A percentile compares a stretch with the other conserved stretches of the same genome.
Conservation (phyloP, 2,113 vertebrate species). For the Malurus cyaneus region DNA sequence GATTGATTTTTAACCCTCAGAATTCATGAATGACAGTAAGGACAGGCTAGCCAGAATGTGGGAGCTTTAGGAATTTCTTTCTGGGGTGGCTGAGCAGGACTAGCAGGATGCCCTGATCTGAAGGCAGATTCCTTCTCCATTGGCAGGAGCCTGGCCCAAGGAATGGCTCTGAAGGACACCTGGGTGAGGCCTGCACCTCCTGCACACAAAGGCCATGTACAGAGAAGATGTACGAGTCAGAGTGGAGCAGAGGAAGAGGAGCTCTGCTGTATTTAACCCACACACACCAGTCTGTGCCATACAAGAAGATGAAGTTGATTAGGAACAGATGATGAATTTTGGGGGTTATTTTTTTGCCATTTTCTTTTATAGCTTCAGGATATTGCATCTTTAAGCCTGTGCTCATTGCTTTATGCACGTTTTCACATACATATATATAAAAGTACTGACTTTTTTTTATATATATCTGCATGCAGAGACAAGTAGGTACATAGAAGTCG, state of each 20-base stretch:
- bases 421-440: conserved; percentile 56
- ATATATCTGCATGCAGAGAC: conserved; percentile 62
- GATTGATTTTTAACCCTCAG: background rate
- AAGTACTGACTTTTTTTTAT: conserved; percentile 29
- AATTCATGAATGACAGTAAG: background rate
- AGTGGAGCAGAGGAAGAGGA: background rate
- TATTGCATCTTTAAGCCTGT: conserved; percentile 66
- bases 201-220: background rate
- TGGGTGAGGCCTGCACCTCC: background rate
- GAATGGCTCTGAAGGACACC: background rate
- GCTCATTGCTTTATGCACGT: conserved; percentile 24
- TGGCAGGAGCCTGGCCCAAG: background rate
- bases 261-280: background rate
- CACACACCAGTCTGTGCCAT: background rate
- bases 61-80: background rate
- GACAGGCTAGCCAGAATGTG: background rate
- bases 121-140: background rate
- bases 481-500: conserved; percentile 34
- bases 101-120: background rate
- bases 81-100: background rate
- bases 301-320: background rate
- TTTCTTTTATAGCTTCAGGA: conserved; percentile 67
- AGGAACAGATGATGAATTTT: background rate
- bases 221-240: background rate
- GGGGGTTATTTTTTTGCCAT: conserved; percentile 4